phyloP scores from a whole-genome alignment of 2,888 invertebrate species.

The Cephalotes varians region DNA sequence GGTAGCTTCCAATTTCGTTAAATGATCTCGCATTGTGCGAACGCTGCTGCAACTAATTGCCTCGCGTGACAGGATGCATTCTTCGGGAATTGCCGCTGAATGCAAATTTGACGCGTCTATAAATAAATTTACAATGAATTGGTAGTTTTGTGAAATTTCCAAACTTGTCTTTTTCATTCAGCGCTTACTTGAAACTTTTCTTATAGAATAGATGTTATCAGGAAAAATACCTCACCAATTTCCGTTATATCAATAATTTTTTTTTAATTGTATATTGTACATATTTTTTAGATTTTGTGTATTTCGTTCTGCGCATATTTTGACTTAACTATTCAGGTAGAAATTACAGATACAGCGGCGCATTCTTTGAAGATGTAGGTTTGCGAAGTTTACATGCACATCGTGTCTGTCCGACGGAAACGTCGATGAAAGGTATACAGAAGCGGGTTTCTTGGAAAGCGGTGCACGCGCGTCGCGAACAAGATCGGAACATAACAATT shows the following conservation, averaged over 20 bases:
- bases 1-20: conserved; percentile 37
- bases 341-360: not conserved
- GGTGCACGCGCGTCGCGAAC: conserved; percentile 53
- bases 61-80: conserved; percentile 29
- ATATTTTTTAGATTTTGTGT: not conserved
- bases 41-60: conserved; percentile 40
- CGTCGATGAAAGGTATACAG: conserved; percentile 44
- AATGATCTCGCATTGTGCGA: conserved; percentile 29
- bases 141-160: not conserved
- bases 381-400: not conserved
- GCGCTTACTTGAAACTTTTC: not conserved
- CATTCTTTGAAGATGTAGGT: not conserved
- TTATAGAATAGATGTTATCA: not conserved
- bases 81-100: not conserved
- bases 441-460: conserved; percentile 47
- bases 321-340: not conserved
- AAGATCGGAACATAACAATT: conserved; percentile 56
- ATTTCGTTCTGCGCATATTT: too few relatives aligned
- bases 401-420: conserved; percentile 16
- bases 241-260: not conserved
- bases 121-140: not conserved
- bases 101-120: conserved; percentile 14
- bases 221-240: not conserved
- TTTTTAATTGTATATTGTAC: not conserved
- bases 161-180: not conserved